phyloP scores from a whole-genome alignment of 2,888 invertebrate species.

The Lasioglossum pauxillum region DNA sequence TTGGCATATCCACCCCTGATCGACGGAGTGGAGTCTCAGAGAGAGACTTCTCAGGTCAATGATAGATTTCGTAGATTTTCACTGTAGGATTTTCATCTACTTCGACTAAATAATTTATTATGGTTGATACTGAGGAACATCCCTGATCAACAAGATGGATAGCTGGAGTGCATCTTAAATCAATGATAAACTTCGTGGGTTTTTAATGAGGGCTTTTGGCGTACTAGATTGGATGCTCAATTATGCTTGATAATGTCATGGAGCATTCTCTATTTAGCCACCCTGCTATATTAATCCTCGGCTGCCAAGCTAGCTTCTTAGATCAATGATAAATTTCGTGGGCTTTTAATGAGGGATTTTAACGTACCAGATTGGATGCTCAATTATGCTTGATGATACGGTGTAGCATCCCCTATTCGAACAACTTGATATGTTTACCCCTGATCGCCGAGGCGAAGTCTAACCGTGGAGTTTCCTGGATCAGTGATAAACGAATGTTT shows the following conservation, averaged over 20 bases:
- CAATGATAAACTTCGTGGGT: background rate
- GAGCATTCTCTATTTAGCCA: background rate
- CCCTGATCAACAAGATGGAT: background rate
- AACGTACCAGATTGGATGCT: background rate
- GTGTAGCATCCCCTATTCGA: background rate
- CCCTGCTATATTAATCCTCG: background rate
- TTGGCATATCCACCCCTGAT: background rate
- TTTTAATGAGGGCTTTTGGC: background rate
- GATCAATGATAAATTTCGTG: background rate
- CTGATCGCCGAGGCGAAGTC: background rate
- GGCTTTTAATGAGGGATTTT: background rate
- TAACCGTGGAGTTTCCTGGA: background rate
- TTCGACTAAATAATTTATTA: background rate
- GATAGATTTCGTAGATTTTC: background rate
- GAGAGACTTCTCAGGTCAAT: background rate
- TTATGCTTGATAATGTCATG: background rate
- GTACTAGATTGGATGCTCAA: background rate
- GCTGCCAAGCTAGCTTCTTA: background rate
- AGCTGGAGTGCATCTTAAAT: background rate
- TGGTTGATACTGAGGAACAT: background rate
- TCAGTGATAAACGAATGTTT: background rate
- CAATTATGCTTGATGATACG: background rate
- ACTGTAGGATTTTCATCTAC: background rate
- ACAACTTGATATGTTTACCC: background rate
- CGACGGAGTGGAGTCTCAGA: background rate